phyloP scores from a whole-genome alignment of 2,888 invertebrate genomes.

The Noctua comes region DNA sequence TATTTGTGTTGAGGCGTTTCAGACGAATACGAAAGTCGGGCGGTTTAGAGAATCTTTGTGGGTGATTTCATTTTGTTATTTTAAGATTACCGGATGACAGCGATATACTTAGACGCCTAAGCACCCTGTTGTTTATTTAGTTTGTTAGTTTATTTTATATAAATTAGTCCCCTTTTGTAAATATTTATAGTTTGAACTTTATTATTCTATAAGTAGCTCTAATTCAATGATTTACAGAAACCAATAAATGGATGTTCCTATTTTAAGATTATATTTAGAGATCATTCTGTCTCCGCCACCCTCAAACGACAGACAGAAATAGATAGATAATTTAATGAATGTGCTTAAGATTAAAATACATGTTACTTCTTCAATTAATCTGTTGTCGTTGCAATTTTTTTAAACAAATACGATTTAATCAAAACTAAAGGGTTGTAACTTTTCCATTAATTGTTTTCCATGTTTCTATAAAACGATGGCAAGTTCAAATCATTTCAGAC shows the following conservation, averaged over 20 bases:
- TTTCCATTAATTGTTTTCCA: no score
- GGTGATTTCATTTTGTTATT: neutral
- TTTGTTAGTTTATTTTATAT: no score
- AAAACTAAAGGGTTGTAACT: neutral
- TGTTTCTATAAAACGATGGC: neutral
- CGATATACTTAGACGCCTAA: no score
- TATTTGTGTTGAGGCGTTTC: conserved; percentile 36
- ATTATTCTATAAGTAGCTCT: no score
- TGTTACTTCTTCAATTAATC: neutral
- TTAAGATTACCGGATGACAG: no score
- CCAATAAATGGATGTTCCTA: no score
- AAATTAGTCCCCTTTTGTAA: no score
- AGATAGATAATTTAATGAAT: neutral
- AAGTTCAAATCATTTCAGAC: neutral
- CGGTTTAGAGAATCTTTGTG: neutral
- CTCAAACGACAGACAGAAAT: neutral
- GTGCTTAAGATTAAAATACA: neutral
- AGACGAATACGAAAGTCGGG: conserved; percentile 5
- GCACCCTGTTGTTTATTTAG: no score
- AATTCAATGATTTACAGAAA: no score
- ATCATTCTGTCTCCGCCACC: neutral
- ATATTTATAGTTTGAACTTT: no score
- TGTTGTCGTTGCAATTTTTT: no score
- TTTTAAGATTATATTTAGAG: no score
- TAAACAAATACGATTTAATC: neutral